Evolutionary conservation across 2,888 invertebrate genomes (phyloP), one percentile per base, ranked within the genome.

Genomic region (Cartodere bifasciata): DNA sequence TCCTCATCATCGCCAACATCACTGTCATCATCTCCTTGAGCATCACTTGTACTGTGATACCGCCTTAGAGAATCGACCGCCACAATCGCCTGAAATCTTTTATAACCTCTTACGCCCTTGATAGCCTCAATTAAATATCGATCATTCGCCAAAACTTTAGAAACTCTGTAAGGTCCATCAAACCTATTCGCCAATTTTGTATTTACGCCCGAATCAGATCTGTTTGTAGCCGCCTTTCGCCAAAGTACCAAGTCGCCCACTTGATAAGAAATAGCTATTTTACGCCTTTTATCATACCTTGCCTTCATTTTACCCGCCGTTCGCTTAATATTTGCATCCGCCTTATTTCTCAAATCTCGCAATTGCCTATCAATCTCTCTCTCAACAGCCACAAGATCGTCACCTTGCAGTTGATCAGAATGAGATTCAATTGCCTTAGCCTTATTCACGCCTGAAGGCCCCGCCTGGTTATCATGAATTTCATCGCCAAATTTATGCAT

Each of bases 181-280:
- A 7, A 23, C 11, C 10, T 23, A 10, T 23, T 23, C 6, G 7
- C 9, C 6, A 23, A 6, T 16, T 28, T 11, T 29, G 23, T 7
- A 26, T 37, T 15, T 35, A 38, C 16, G 31, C 35, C 17, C 22
- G 9, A 4, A 37, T 35, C 4, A 22, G 21, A 16, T 37, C 30
- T 2, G 29, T 29, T 26, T 34, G 29, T 14, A 34, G 11, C 13
- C 40, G 27, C 16, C 34, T 13, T 28, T 31, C 1, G 25, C 27
- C 27, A 27, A 9, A 24, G n/a, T 23, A 24, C 29, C 10, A 29
- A 29, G 14, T 29, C 13, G 15, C 27, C n/a, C n/a, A n/a, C n/a
- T 11, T 27, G 5, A 5, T 10, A 27, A 9, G 6, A 12, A 5
- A 9, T 24, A 10, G 22, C 13, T n/a, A 29, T 23, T 23, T 29